These are phyloP conservation scores for Squalus acanthias DNA, from an alignment of 2,797 vertebrate species.

Conservation along the genomic window DNA sequence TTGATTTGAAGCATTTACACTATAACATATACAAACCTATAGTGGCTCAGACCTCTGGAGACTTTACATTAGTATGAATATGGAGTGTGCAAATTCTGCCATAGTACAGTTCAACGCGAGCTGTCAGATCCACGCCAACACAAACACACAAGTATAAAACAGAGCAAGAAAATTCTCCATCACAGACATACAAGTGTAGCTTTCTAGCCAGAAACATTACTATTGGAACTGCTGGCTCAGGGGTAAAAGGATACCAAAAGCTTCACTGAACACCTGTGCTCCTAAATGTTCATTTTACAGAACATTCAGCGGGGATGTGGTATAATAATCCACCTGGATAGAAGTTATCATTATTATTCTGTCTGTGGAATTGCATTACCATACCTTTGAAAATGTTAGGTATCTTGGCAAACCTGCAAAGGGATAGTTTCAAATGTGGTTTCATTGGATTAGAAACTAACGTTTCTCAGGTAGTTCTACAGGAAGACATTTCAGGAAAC, in stretches of 20 bases:
- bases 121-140: neutral
- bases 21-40: neutral
- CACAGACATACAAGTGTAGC: neutral
- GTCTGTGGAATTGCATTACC: constrained; percentile 14
- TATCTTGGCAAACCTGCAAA: neutral
- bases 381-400: constrained; percentile 18
- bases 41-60: neutral
- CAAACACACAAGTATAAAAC: neutral
- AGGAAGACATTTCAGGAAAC: neutral
- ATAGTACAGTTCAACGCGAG: neutral
- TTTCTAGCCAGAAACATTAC: neutral
- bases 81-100: neutral
- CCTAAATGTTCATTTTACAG: no score
- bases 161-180: neutral
- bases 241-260: neutral
- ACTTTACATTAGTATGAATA: neutral
- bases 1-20: neutral
- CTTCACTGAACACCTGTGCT: neutral
- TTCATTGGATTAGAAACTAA: neutral
- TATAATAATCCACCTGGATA: neutral
- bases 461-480: neutral
- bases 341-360: neutral
- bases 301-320: neutral
- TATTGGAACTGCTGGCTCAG: neutral
- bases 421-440: neutral